Base-by-base conservation (phyloP, 2,888 invertebrate species). In the Drosophila vallismaia region DNA sequence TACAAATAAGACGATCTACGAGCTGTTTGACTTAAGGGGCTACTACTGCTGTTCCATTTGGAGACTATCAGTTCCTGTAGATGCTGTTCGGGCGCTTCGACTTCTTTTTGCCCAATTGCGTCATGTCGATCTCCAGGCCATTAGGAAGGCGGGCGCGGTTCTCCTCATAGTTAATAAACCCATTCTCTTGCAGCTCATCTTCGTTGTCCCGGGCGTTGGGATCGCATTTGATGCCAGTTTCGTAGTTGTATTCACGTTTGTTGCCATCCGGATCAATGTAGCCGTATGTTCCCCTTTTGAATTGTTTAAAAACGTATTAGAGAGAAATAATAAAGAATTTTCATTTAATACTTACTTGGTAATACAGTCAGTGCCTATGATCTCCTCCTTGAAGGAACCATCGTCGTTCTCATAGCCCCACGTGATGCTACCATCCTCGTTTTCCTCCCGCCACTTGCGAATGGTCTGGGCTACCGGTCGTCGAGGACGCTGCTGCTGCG, bases 331-430 rank as follows among this genome's bases (percentile, higher is more conserved):
- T 19, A 19, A 19, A 19, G 19, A 19, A 19, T 19, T 3, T 12
- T 3, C 9, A 9, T 5, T 36, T 2, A 19, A 12, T 10, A 87
- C 89, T 88, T 58, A 92, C 92, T 93, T 92, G 26, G 95, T 95
- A 67, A 95, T 91, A 85, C 95, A 95, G 90, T 97, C 96, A 9
- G 94, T 92, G 46, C 97, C 97, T 77, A 96, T 95, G 7, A 94
- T 93, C 92, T 97, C 96, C 89, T 97, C 96, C 89, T 97, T 97
- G 91, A 95, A 97, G 1, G 96, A 95, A 24, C 97, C 97, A 86
- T 97, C 97, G 81, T 96, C 96, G 89, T 97, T 96, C 91, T 97
- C 96, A 88, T 95, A 97, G 51, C 97, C 97, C 97, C 97, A 97
- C 0, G 95, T 95, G 80, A 97, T 97, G 88, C 95, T 96, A 42